phyloP scores from a whole-genome alignment of 92 coral and sea anemone species.

The Actinernus sp. region DNA sequence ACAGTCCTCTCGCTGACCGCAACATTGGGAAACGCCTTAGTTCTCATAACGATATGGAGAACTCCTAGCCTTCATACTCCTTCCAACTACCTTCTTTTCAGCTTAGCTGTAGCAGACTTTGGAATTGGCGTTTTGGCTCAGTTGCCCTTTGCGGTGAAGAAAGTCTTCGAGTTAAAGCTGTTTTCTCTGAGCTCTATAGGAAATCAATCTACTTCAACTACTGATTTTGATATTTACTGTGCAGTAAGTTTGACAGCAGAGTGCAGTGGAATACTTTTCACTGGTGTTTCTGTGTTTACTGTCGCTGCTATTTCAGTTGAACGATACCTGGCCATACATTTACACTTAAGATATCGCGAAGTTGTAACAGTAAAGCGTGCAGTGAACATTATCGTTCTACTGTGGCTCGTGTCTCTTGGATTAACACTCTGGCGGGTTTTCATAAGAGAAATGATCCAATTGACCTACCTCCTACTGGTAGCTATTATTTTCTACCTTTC shows the following conservation, averaged over 20 bases:
- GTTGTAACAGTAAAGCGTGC: conserved; percentile 21
- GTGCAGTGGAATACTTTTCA: conserved; percentile 2
- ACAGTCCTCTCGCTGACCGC: conserved; percentile 5
- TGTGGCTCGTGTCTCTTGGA: conserved; percentile 11
- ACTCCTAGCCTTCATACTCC: conserved; percentile 34
- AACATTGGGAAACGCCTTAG: conserved; percentile 16
- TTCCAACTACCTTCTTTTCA: conserved; percentile 17
- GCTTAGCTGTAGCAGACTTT: conserved; percentile 39
- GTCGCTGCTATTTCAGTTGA: conserved; percentile 20
- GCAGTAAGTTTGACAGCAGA: conserved; percentile 4
- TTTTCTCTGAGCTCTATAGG: no score
- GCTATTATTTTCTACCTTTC: no score
- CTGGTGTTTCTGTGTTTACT: conserved; percentile 12
- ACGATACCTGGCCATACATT: conserved; percentile 18
- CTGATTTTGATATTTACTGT: conserved; percentile 2
- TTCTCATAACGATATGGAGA: conserved; percentile 14
- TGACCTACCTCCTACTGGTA: no score
- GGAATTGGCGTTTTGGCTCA: conserved; percentile 36
- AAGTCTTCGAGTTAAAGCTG: conserved; percentile 2
- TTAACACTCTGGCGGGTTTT: no score
- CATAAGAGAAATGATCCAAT: no score
- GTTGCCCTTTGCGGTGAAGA: conserved; percentile 11
- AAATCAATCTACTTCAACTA: no score
- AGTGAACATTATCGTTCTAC: background rate
- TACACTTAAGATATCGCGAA: conserved; percentile 20